A percentile compares a stretch with the other conserved stretches of the same genome.
phyloP scores from a whole-genome alignment of 1,140 invertebrate species.

The Capitella teleta region DNA sequence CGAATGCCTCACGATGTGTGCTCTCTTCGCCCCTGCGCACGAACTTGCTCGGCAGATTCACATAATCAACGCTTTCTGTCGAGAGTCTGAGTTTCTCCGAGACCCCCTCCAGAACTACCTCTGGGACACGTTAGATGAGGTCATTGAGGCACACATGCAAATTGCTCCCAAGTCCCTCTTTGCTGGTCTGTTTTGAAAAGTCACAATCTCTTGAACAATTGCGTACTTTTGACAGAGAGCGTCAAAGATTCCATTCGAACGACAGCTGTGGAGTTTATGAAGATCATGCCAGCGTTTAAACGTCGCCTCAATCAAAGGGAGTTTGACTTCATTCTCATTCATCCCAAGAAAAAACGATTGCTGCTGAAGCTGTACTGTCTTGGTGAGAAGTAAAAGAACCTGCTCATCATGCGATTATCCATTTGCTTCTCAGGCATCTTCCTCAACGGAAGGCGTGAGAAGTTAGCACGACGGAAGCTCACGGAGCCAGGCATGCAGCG shows the following conservation, averaged over 20 bases:
- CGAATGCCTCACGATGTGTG: slow-evolving; percentile 19
- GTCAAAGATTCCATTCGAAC: slow-evolving; percentile 29
- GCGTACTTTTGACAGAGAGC: slow-evolving; percentile 18
- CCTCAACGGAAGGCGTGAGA: neutral
- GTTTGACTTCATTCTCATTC: slow-evolving; percentile 32
- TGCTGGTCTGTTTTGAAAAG: slow-evolving; percentile 19
- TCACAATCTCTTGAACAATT: neutral
- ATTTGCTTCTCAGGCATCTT: neutral
- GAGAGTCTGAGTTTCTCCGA: slow-evolving; percentile 28
- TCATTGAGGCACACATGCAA: slow-evolving; percentile 25
- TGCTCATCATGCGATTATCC: neutral
- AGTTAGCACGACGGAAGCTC: neutral
- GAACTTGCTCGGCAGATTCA: slow-evolving; percentile 31
- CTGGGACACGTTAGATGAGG: slow-evolving; percentile 32
- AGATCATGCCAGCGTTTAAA: slow-evolving; percentile 28
- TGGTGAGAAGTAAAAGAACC: slow-evolving; percentile 18
- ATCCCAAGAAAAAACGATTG: slow-evolving; percentile 26
- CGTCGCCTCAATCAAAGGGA: slow-evolving; percentile 31
- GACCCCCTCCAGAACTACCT: slow-evolving; percentile 31
- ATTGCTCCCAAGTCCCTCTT: slow-evolving; percentile 29
- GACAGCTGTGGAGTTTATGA: slow-evolving; percentile 28
- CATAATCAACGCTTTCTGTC: slow-evolving; percentile 33
- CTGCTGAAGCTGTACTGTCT: slow-evolving; percentile 35
- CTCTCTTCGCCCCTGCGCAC: slow-evolving; percentile 35
- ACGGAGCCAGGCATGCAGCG: neutral